Percentiles rank a stretch among this genome's conserved stretches.
Conservation (phyloP, 1,140 invertebrate species). For the Leptonema lineaticorne region DNA sequence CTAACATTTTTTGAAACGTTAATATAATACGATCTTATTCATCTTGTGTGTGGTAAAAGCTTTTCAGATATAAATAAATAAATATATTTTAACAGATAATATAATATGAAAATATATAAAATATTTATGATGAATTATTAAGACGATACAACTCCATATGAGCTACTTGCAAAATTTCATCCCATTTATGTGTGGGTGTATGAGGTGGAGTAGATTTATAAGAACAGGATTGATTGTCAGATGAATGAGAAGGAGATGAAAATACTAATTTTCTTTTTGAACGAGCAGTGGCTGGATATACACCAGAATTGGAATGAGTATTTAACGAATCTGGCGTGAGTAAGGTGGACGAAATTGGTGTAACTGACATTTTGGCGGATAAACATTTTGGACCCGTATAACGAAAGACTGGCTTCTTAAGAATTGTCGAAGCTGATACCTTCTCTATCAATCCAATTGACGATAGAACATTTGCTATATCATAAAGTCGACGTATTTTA, state of each 20-base stretch:
- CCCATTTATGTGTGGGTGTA: slow-evolving; percentile 55
- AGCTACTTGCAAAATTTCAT: slow-evolving; percentile 54
- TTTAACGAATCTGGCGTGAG: slow-evolving; percentile 49
- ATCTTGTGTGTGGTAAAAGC: too few relatives aligned
- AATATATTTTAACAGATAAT: too few relatives aligned
- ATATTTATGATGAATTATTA: slow-evolving; percentile 40
- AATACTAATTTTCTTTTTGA: slow-evolving; percentile 55
- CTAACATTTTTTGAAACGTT: too few relatives aligned
- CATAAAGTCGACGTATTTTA: slow-evolving; percentile 71
- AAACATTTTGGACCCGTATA: slow-evolving; percentile 62
- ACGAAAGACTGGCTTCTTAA: slow-evolving; percentile 68
- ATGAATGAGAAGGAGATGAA: slow-evolving; percentile 46
- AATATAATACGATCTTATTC: too few relatives aligned
- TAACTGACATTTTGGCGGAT: neutral
- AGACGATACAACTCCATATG: slow-evolving; percentile 56
- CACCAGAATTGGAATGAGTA: slow-evolving; percentile 45
- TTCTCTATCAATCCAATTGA: slow-evolving; percentile 69
- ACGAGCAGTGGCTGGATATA: slow-evolving; percentile 48
- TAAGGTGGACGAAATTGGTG: slow-evolving; percentile 42
- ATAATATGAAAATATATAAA: too few relatives aligned
- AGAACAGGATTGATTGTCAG: slow-evolving; percentile 44
- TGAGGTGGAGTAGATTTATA: slow-evolving; percentile 48
- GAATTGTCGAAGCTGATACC: slow-evolving; percentile 58
- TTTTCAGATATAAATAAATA: too few relatives aligned
- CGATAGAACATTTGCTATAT: slow-evolving; percentile 73